phyloP scores from a whole-genome alignment of 2,113 vertebrate species.

The Platanista minor region DNA sequence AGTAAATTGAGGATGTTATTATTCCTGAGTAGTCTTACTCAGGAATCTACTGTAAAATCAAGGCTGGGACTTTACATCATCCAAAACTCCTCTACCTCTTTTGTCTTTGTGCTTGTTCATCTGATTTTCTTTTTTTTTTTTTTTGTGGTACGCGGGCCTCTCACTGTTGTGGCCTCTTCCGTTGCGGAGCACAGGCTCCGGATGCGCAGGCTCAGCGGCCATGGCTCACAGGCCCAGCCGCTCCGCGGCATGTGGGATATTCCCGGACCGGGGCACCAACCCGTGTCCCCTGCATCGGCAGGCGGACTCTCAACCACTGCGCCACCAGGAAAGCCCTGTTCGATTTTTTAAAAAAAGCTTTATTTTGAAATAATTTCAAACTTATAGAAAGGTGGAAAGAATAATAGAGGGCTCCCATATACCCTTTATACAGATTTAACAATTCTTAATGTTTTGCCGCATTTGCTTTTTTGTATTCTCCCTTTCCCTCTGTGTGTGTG shows the following conservation, averaged over 20 bases:
- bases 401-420: neutral
- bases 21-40: neutral
- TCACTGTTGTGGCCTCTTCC: too few species aligned
- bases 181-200: too few species aligned
- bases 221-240: too few species aligned
- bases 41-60: neutral
- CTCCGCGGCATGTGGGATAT: too few species aligned
- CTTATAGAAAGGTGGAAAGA: neutral
- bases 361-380: constrained; percentile 16
- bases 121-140: neutral
- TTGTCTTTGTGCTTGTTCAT: neutral
- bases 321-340: too few species aligned
- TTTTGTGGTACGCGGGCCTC: too few species aligned
- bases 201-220: too few species aligned
- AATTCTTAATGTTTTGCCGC: neutral
- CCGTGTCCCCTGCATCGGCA: too few species aligned
- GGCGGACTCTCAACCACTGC: too few species aligned
- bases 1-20: neutral
- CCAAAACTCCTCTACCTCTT: neutral
- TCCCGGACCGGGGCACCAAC: too few species aligned
- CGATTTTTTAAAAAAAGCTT: neutral
- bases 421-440: neutral
- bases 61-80: neutral
- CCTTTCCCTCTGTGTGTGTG: neutral
- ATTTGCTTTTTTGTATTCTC: neutral